A percentile compares a stretch with the other conserved stretches of the same genome.
These are phyloP conservation scores for Phrynocephalus guinanensis DNA, from an alignment of 2,797 vertebrate species.

Conservation along the genomic window DNA sequence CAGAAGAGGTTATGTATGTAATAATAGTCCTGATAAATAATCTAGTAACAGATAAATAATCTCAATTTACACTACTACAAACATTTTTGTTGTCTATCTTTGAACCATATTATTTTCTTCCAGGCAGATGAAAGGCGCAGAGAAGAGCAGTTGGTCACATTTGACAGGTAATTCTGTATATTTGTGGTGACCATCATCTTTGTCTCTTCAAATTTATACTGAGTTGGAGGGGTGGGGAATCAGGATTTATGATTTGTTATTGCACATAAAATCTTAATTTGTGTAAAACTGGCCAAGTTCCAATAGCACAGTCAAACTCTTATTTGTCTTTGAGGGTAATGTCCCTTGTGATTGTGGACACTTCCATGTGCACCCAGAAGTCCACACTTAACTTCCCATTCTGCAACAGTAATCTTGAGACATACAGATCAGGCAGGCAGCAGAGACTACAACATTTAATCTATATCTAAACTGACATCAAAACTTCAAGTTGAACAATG, in stretches of 20 bases:
- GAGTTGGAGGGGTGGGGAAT: neutral
- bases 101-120: slow-evolving; percentile 49
- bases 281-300: neutral
- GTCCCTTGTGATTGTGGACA: neutral
- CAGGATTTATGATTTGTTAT: neutral
- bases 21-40: neutral
- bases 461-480: neutral
- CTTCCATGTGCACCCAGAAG: neutral
- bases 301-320: neutral
- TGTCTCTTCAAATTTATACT: slow-evolving; percentile 13
- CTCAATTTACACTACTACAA: neutral
- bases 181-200: neutral
- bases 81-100: neutral
- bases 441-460: too few species aligned
- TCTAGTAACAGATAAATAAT: neutral
- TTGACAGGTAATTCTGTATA: slow-evolving; percentile 87
- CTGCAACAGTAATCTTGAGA: too few species aligned
- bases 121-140: slow-evolving; percentile 87
- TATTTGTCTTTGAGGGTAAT: neutral
- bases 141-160: slow-evolving; percentile 93
- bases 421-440: neutral
- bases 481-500: neutral
- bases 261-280: neutral
- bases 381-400: neutral
- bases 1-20: neutral